These are phyloP conservation scores for Sinodicranocentrus sp. DNA, from an alignment of 2,888 invertebrate genomes.

Conservation along the genomic window DNA sequence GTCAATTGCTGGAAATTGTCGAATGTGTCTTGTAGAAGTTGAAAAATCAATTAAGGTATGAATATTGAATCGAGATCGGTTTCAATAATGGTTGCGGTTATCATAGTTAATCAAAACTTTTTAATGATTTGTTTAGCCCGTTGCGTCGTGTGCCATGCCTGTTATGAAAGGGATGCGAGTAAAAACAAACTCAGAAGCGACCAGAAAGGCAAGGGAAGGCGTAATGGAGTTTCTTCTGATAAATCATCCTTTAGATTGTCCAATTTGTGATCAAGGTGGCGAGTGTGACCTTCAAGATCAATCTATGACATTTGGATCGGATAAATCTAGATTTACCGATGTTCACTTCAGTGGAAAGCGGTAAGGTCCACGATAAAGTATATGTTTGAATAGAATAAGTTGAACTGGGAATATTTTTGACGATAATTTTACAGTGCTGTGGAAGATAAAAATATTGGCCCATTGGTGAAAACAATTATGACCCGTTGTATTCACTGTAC, in stretches of 20 bases:
- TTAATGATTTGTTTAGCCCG: constrained; percentile 82
- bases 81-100: no score
- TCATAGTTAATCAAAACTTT: neutral
- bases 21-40: constrained; percentile 99
- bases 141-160: constrained; percentile 99
- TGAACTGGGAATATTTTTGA: no score
- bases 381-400: no score
- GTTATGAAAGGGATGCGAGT: constrained; percentile 99
- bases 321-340: constrained; percentile 94
- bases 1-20: constrained; percentile 98
- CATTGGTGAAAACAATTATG: constrained; percentile 99
- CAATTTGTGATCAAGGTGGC: constrained; percentile 99
- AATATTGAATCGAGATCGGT: no score
- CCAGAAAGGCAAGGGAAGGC: constrained; percentile 88
- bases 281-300: constrained; percentile 98
- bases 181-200: constrained; percentile 97
- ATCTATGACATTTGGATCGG: constrained; percentile 99
- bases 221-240: constrained; percentile 99
- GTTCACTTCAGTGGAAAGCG: constrained; percentile 94
- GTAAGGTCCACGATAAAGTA: constrained; percentile 79
- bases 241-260: constrained; percentile 99
- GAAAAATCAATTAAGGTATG: constrained; percentile 94
- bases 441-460: constrained; percentile 99
- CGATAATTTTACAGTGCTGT: constrained; percentile 86
- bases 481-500: constrained; percentile 99